A percentile compares a stretch with the other conserved stretches of the same genome.
Conservation (phyloP, 2,113 vertebrate genomes). For the Sterna hirundo region DNA sequence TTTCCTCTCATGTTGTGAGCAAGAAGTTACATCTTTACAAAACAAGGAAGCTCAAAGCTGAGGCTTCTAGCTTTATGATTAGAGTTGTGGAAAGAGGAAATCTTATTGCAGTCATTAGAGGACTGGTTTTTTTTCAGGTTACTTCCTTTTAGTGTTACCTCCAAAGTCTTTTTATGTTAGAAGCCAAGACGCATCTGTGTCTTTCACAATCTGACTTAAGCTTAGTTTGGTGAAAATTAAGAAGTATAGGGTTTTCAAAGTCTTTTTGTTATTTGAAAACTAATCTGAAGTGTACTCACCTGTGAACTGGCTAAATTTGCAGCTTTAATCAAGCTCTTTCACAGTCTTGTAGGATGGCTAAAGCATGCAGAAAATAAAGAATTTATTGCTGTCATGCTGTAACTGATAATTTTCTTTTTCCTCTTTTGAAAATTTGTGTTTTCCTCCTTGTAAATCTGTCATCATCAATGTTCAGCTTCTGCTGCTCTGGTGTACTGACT, state of each 20-base stretch:
- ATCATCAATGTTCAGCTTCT: background rate
- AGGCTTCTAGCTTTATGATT: background rate
- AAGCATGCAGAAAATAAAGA: background rate
- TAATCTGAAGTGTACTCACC: background rate
- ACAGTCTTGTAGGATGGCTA: background rate
- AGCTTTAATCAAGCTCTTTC: background rate
- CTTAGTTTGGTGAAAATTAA: background rate
- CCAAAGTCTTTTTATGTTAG: background rate
- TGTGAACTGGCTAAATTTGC: background rate
- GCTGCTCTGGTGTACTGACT: background rate
- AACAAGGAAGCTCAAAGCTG: background rate
- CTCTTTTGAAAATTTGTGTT: background rate
- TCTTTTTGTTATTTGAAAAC: background rate
- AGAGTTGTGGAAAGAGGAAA: background rate
- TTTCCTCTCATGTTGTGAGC: background rate
- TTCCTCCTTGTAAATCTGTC: background rate
- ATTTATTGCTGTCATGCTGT: background rate
- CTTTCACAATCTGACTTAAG: background rate
- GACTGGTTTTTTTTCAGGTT: background rate
- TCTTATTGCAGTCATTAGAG: background rate
- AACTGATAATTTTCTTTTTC: background rate
- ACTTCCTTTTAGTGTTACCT: background rate
- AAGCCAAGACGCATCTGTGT: background rate
- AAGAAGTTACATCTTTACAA: background rate
- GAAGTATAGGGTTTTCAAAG: background rate